These are phyloP conservation scores for Amblyraja radiata DNA, from an alignment of 2,797 vertebrate genomes.

Conservation along the genomic window DNA sequence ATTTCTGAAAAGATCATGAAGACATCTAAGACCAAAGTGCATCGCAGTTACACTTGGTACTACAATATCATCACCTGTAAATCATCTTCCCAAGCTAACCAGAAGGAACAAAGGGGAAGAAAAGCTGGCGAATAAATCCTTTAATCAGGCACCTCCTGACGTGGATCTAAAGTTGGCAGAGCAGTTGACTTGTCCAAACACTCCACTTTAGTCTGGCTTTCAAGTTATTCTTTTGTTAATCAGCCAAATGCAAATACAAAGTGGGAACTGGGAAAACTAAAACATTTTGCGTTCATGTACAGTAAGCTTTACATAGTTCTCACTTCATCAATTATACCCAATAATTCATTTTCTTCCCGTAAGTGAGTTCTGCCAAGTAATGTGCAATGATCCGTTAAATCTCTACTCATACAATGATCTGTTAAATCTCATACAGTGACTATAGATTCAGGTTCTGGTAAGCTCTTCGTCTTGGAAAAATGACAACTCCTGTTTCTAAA, in stretches of 20 bases:
- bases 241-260: neutral
- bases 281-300: neutral
- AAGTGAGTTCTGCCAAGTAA: neutral
- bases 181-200: neutral
- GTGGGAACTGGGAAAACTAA: neutral
- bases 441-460: neutral
- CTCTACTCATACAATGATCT: neutral
- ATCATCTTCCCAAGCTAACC: neutral
- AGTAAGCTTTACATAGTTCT: neutral
- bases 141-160: neutral
- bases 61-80: neutral
- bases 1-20: neutral
- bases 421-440: neutral
- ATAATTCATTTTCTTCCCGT: neutral
- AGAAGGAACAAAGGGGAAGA: neutral
- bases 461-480: neutral
- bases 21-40: neutral
- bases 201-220: neutral
- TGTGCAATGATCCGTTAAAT: neutral
- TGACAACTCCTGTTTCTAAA: neutral
- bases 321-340: neutral
- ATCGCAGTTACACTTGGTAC: neutral
- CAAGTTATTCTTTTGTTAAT: neutral
- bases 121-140: neutral
- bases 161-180: neutral